Conservation (phyloP, 1,140 invertebrate species). For the Tetramorium simillimum region DNA sequence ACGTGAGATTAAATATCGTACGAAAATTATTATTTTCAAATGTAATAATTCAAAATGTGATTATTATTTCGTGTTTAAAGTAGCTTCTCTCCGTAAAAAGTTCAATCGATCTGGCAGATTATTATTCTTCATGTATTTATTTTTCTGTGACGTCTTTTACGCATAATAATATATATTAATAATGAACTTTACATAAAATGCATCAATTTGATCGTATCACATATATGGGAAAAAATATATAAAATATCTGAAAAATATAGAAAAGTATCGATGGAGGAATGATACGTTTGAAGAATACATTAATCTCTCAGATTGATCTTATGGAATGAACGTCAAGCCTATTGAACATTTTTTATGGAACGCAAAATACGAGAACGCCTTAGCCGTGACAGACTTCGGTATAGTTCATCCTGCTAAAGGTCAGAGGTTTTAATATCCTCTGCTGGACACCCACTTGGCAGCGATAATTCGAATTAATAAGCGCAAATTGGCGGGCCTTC, state of each 20-base stretch:
- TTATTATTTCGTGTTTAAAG: background rate
- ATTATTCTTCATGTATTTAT: background rate
- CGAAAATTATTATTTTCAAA: background rate
- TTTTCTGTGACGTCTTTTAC: background rate
- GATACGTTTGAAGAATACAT: background rate
- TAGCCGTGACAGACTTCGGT: conserved; percentile 65
- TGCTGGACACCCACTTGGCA: conserved; percentile 79
- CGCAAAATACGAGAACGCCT: conserved; percentile 6
- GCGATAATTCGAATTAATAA: conserved; percentile 85
- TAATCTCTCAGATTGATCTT: background rate
- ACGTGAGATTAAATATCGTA: background rate
- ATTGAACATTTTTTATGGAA: conserved; percentile 9
- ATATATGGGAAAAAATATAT: background rate
- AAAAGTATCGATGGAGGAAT: background rate
- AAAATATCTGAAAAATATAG: background rate
- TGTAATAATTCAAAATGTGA: background rate
- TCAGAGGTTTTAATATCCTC: conserved; percentile 86
- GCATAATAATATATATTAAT: background rate
- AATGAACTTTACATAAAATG: background rate
- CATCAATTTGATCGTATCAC: background rate
- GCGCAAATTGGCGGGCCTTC: conserved; percentile 80
- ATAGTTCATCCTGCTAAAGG: conserved; percentile 79
- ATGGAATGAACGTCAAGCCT: background rate
- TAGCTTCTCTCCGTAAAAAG: no score
- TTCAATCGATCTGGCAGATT: background rate